Evolutionary conservation across 2,113 vertebrate genomes (phyloP).

Genomic region (Corydoras maculifer): DNA sequence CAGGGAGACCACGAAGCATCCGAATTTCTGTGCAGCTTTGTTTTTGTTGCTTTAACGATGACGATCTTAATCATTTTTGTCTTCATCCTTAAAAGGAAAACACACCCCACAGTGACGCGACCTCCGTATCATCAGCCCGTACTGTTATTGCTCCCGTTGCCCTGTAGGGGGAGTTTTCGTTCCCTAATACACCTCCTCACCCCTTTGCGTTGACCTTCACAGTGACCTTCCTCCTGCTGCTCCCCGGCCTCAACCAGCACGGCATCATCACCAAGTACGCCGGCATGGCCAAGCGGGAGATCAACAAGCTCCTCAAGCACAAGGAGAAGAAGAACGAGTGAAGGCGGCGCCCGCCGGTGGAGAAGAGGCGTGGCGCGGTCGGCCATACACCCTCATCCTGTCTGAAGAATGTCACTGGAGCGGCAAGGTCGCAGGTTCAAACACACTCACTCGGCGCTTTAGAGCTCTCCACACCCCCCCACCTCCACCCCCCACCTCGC

Average conservation of each 20-base stretch:
- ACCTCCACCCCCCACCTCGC: too few species aligned
- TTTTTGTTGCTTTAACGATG: too few species aligned
- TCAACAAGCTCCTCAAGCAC: constrained; percentile 96
- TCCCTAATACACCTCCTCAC: background rate
- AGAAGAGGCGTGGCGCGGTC: background rate
- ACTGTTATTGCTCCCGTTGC: too few species aligned
- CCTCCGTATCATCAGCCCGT: too few species aligned
- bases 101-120: too few species aligned
- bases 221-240: constrained; percentile 85
- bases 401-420: constrained; percentile 6
- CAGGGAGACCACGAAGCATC: too few species aligned
- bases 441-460: too few species aligned
- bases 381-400: constrained; percentile 4
- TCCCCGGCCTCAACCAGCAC: constrained; percentile 92
- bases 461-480: too few species aligned
- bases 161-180: too few species aligned
- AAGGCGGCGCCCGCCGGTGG: constrained; percentile 30
- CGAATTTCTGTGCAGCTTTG: too few species aligned
- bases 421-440: background rate
- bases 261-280: constrained; percentile 87
- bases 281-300: constrained; percentile 90
- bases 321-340: constrained; percentile 98
- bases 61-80: too few species aligned
- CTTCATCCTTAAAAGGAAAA: too few species aligned
- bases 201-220: constrained; percentile 28